Evolutionary conservation across 1,140 invertebrate species (phyloP).

Genomic region (Drosophila nannoptera): DNA sequence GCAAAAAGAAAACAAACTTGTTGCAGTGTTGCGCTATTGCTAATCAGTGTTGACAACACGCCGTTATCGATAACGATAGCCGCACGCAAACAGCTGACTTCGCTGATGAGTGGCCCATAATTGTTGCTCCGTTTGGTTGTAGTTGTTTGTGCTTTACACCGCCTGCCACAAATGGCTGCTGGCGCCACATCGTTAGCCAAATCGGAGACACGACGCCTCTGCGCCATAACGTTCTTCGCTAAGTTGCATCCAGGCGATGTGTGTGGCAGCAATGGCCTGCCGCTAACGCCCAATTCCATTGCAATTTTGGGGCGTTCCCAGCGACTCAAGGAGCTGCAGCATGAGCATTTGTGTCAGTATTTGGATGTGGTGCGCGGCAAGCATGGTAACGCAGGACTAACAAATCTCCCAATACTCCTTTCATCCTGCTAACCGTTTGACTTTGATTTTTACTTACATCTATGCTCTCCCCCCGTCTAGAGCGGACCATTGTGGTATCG

Average conservation of each 20-base stretch:
- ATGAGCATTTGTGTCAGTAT: constrained; percentile 92
- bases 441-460: not conserved
- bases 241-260: constrained; percentile 93
- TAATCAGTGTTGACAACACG: constrained; percentile 16
- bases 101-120: constrained; percentile 26
- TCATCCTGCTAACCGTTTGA: not conserved
- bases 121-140: constrained; percentile 48
- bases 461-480: constrained; percentile 80
- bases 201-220: constrained; percentile 80
- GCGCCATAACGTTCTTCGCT: constrained; percentile 94
- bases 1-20: constrained; percentile 26
- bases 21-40: constrained; percentile 35
- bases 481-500: constrained; percentile 92
- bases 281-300: constrained; percentile 96
- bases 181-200: constrained; percentile 27
- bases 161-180: constrained; percentile 36
- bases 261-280: constrained; percentile 96
- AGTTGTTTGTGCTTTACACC: not conserved
- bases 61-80: constrained; percentile 24
- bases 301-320: constrained; percentile 94
- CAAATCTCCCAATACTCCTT: not conserved
- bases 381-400: constrained; percentile 85
- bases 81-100: constrained; percentile 19
- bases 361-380: constrained; percentile 95
- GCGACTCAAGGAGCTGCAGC: constrained; percentile 87